Evolutionary conservation across 1,140 invertebrate genomes (phyloP).

Genomic region (Pseudomyrmex gracilis): DNA sequence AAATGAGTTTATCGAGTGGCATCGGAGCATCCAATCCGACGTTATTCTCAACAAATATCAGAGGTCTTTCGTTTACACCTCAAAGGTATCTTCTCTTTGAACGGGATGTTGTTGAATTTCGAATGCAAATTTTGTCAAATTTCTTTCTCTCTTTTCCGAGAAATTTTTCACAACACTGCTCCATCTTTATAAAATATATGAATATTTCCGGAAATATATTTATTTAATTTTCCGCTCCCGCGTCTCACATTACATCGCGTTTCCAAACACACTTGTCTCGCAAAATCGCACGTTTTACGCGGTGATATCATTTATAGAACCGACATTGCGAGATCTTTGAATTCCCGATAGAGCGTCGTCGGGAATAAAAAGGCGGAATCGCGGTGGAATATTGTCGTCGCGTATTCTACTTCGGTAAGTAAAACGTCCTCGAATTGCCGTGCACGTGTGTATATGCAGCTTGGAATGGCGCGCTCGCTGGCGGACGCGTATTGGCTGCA

Average conservation of each 20-base stretch:
- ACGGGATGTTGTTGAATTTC: not conserved
- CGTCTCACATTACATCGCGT: not conserved
- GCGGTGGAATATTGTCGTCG: not conserved
- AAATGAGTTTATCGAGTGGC: constrained; percentile 82
- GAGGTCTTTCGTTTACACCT: constrained; percentile 80
- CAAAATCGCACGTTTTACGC: not conserved
- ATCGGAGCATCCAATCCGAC: constrained; percentile 69
- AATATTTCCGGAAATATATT: no score
- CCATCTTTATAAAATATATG: no score
- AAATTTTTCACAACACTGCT: no score
- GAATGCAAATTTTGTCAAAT: not conserved
- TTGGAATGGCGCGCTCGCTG: constrained; percentile 87
- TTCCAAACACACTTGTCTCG: not conserved
- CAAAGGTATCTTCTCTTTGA: constrained; percentile 76
- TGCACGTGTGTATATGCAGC: constrained; percentile 72
- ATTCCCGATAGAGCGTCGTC: not conserved
- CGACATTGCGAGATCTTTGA: not conserved
- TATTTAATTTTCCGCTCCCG: no score
- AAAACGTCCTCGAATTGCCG: constrained; percentile 21
- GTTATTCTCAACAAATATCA: constrained; percentile 80
- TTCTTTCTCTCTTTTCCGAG: no score
- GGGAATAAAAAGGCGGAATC: constrained; percentile 29
- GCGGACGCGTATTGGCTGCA: constrained; percentile 87
- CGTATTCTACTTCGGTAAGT: not conserved
- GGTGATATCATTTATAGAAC: not conserved